A percentile compares a stretch with the other conserved stretches of the same genome.
phyloP scores from a whole-genome alignment of 2,888 invertebrate species.

The Drosophila lacicola region DNA sequence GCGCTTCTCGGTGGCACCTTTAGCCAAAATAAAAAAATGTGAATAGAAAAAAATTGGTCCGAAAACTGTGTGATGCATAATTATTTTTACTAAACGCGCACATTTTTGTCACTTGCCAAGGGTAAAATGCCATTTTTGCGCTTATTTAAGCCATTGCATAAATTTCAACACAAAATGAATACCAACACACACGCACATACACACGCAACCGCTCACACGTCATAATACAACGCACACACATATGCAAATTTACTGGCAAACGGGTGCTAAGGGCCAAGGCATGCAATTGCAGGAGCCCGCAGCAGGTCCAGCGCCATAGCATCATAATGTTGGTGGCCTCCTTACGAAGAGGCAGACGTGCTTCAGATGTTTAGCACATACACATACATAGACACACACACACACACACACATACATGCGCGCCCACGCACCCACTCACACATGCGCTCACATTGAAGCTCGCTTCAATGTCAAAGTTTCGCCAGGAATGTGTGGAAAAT shows the following conservation, averaged over 20 bases:
- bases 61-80: slow-evolving; percentile 56
- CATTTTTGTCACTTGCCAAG: slow-evolving; percentile 67
- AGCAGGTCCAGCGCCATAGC: slow-evolving; percentile 48
- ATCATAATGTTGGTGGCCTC: slow-evolving; percentile 54
- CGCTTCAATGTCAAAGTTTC: slow-evolving; percentile 68
- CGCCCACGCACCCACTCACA: slow-evolving; percentile 13
- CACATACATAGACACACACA: slow-evolving; percentile 10
- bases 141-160: slow-evolving; percentile 80
- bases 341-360: slow-evolving; percentile 52
- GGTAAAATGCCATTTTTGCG: slow-evolving; percentile 76
- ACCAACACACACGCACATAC: slow-evolving; percentile 21
- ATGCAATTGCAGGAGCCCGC: slow-evolving; percentile 69
- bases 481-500: slow-evolving; percentile 69
- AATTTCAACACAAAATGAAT: slow-evolving; percentile 67
- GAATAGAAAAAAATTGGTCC: slow-evolving; percentile 14
- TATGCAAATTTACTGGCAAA: slow-evolving; percentile 69
- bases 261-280: slow-evolving; percentile 48
- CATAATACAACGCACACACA: slow-evolving; percentile 35
- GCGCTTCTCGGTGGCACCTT: slow-evolving; percentile 5
- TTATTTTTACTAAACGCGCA: slow-evolving; percentile 68
- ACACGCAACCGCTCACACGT: slow-evolving; percentile 1
- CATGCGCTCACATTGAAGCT: slow-evolving; percentile 35
- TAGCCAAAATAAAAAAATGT: slow-evolving; percentile 7
- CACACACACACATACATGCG: slow-evolving; percentile 8
- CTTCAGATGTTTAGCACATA: slow-evolving; percentile 57